Conservation (phyloP, 2,113 vertebrate genomes). For the Probosciger aterrimus region DNA sequence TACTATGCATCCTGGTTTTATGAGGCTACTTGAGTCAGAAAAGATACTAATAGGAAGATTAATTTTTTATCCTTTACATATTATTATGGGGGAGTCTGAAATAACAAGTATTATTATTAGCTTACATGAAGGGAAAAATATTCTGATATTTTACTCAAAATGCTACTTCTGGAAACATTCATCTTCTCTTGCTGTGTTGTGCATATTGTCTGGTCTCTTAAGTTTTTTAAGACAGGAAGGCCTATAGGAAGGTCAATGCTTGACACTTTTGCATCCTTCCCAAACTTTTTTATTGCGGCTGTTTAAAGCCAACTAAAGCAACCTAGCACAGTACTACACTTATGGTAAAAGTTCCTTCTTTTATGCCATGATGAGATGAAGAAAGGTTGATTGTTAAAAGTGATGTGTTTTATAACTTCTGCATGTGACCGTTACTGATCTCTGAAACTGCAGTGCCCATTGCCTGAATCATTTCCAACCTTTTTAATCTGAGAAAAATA, state of each 20-base stretch:
- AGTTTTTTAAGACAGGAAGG: background rate
- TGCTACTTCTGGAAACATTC: background rate
- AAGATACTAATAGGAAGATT: background rate
- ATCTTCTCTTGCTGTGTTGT: background rate
- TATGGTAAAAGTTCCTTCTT: background rate
- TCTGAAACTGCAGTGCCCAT: background rate
- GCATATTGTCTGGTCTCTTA: background rate
- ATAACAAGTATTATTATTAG: background rate
- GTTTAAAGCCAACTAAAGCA: background rate
- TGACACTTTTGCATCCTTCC: background rate
- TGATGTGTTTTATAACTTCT: background rate
- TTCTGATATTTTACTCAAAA: background rate
- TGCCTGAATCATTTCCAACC: background rate
- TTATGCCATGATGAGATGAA: background rate
- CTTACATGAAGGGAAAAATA: background rate
- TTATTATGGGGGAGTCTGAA: background rate
- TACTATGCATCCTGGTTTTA: background rate
- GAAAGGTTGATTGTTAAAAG: background rate
- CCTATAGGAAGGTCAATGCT: background rate
- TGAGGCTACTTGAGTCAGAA: background rate
- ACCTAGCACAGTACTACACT: background rate
- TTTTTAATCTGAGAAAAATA: background rate
- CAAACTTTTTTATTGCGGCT: background rate
- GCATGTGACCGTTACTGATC: background rate
- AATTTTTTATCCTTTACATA: background rate